Evolutionary conservation across 2,113 vertebrate species (phyloP).

Genomic region (Oxyruncus cristatus): DNA sequence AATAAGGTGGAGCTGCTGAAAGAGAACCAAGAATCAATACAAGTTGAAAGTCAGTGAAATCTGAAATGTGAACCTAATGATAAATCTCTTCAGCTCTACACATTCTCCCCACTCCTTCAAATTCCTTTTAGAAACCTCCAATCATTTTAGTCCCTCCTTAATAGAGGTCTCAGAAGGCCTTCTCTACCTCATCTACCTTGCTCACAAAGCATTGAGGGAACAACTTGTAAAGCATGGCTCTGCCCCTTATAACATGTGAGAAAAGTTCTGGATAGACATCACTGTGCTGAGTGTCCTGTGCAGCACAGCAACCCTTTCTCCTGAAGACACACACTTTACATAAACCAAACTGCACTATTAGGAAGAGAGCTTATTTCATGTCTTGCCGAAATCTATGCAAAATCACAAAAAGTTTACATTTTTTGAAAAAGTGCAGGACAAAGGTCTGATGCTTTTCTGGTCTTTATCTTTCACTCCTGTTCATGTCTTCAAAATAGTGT

Average conservation of each 20-base stretch:
- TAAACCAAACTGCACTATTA: too few relatives aligned
- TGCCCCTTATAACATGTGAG: not conserved
- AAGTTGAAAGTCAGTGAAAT: slow-evolving; percentile 19
- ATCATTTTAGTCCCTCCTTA: not conserved
- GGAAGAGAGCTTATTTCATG: not conserved
- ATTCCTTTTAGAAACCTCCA: not conserved
- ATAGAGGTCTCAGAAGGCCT: not conserved
- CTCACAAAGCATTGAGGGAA: not conserved
- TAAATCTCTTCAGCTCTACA: not conserved
- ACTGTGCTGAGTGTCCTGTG: not conserved
- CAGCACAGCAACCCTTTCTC: not conserved
- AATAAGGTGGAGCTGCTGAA: slow-evolving; percentile 11
- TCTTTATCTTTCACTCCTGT: not conserved
- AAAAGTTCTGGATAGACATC: not conserved
- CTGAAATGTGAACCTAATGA: slow-evolving; percentile 6
- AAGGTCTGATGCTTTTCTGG: not conserved
- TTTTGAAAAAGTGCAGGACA: not conserved
- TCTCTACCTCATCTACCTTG: not conserved
- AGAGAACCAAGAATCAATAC: not conserved
- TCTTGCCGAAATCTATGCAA: not conserved
- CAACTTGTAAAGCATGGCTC: not conserved
- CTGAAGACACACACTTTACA: not conserved
- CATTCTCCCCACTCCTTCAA: not conserved
- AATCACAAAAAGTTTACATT: not conserved
- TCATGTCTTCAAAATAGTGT: not conserved